Conservation (phyloP, 2,888 invertebrate species). For the Linyphia triangularis region DNA sequence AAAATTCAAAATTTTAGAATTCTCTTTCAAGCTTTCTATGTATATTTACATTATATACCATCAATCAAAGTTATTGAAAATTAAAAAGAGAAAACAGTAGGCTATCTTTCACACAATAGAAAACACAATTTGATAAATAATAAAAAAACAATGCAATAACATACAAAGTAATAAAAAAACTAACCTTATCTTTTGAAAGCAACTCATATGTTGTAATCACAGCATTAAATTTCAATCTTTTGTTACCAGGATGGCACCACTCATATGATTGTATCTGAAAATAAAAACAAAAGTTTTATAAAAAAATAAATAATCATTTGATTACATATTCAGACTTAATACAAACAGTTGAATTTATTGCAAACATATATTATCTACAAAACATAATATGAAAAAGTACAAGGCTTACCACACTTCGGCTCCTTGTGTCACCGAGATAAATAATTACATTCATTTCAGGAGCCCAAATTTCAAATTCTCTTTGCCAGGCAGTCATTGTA, state of each 20-base stretch:
- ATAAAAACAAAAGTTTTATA: background rate
- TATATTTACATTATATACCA: no score
- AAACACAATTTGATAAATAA: no score
- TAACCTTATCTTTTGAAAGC: conserved; percentile 93
- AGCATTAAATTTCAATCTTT: conserved; percentile 96
- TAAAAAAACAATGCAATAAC: no score
- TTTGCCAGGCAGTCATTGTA: conserved; percentile 99
- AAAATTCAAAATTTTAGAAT: no score
- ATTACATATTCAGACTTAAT: background rate
- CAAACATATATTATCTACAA: background rate
- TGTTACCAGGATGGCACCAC: conserved; percentile 95
- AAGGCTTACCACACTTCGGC: conserved; percentile 84
- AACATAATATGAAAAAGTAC: background rate
- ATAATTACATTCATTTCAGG: conserved; percentile 98
- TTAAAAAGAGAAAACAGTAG: no score
- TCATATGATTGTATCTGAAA: conserved; percentile 94
- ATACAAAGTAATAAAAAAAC: background rate
- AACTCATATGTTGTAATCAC: conserved; percentile 98
- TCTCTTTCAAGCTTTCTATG: no score
- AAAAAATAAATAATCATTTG: background rate
- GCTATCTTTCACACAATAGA: no score
- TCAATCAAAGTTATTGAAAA: no score
- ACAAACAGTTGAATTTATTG: background rate
- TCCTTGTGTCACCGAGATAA: conserved; percentile 95
- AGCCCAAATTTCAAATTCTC: conserved; percentile 97